phyloP scores from a whole-genome alignment of 2,888 invertebrate genomes.

The Acronicta aceris region DNA sequence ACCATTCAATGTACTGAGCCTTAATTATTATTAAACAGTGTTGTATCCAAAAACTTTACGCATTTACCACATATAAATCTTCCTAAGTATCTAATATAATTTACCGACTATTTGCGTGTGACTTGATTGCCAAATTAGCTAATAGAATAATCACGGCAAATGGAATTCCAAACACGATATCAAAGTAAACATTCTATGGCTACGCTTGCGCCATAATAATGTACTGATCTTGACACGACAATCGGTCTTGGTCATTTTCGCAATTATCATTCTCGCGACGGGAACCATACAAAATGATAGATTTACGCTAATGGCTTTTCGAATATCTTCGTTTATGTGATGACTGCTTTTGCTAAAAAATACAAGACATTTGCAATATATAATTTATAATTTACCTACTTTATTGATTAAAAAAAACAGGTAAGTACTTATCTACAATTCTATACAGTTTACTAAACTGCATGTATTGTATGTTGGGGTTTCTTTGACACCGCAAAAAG shows the following conservation, averaged over 20 bases:
- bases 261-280: slow-evolving; percentile 54
- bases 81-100: not conserved
- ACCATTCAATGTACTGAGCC: not conserved
- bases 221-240: slow-evolving; percentile 63
- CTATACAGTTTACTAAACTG: no score
- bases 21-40: not conserved
- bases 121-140: slow-evolving; percentile 10
- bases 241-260: slow-evolving; percentile 60
- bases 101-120: slow-evolving; percentile 1
- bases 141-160: slow-evolving; percentile 14
- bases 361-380: no score
- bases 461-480: no score
- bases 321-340: not conserved
- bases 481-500: no score
- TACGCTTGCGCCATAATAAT: slow-evolving; percentile 61
- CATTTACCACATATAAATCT: not conserved
- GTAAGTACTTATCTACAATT: no score
- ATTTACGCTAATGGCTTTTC: not conserved
- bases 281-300: slow-evolving; percentile 14
- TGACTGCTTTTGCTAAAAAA: no score
- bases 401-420: no score
- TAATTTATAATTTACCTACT: no score
- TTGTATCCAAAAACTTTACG: slow-evolving; percentile 1
- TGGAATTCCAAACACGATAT: slow-evolving; percentile 30
- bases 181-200: slow-evolving; percentile 45